These are phyloP conservation scores for Dicyrtomina minuta DNA, from an alignment of 2,888 invertebrate genomes.

Conservation along the genomic window DNA sequence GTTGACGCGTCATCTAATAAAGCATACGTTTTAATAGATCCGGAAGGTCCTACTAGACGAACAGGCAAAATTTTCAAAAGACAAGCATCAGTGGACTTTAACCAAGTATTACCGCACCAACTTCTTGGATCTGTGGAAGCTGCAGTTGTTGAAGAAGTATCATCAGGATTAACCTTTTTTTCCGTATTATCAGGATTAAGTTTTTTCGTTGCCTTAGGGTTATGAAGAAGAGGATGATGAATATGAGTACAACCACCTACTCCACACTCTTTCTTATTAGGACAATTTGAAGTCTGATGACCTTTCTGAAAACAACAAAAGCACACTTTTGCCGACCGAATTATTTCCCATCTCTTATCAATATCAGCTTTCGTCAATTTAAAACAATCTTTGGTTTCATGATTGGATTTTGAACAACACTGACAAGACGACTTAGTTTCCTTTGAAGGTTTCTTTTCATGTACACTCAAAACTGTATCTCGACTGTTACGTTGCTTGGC, in stretches of 20 bases:
- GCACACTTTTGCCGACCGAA: neutral
- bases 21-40: slow-evolving; percentile 13
- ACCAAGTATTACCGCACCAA: too few relatives aligned
- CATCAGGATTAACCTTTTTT: too few relatives aligned
- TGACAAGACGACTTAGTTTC: too few relatives aligned
- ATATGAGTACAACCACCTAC: slow-evolving; percentile 4
- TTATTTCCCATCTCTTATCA: slow-evolving; percentile 1
- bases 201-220: neutral
- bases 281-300: neutral
- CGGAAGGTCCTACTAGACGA: neutral
- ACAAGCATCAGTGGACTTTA: too few relatives aligned
- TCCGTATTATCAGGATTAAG: too few relatives aligned
- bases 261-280: slow-evolving; percentile 1
- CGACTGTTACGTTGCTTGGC: too few relatives aligned
- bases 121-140: too few relatives aligned
- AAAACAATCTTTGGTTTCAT: slow-evolving; percentile 8
- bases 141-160: too few relatives aligned
- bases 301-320: slow-evolving; percentile 9
- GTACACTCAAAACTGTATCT: too few relatives aligned
- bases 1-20: slow-evolving; percentile 30
- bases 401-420: slow-evolving; percentile 5
- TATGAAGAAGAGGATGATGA: slow-evolving; percentile 20
- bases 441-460: too few relatives aligned
- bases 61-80: slow-evolving; percentile 24
- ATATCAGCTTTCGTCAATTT: neutral